Evolutionary conservation across 2,888 invertebrate genomes (phyloP), one percentile per base, ranked within the genome.

Genomic region (Folsomia manolachei): DNA sequence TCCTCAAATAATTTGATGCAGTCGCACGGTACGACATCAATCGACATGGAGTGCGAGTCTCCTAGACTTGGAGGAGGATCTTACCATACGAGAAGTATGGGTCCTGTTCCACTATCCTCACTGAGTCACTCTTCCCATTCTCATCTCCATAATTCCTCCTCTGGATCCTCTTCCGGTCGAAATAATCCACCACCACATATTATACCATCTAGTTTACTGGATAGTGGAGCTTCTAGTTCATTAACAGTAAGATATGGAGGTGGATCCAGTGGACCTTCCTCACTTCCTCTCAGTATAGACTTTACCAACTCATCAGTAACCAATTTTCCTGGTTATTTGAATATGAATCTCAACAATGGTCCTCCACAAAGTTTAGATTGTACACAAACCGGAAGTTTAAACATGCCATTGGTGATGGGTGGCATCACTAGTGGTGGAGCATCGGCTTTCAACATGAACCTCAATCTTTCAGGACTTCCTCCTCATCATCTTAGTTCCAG

Each of bases 21-120:
- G 53, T 69, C 27, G 66, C 77, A 75, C 56, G 79, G 77, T 67
- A 71, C 77, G 62, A 64, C 82, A 24, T 81, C 81, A 23, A 78
- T 80, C 78, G 89, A 90, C 80, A 93, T 93, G 90, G 92, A 93
- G 82, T 93, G 93, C 86, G 90, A 91, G 83, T 89, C 89, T 78
- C 89, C 90, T 70, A 87, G 81, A 27, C 72, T 81, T 24, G 77
- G 71, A 51, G 67, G 69, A 51, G 66, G 71, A 2, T 65, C 66
- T 27, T 78, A 76, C 63, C 78, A 67, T 56, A 74, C 81, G 78
- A 75, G 81, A 81, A 71, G 79, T 69, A 71, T 78, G 70, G 74
- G 78, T 68, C 75, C 78, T 39, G 75, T 74, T 25, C 67, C 71
- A 21, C 69, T 72, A 27, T 77, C 70, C 81, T 76, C 52, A 69